Percentiles rank a stretch among this genome's conserved stretches.
Conservation (phyloP, 64 coral and sea anemone species). For the Pocillopora verrucosa region DNA sequence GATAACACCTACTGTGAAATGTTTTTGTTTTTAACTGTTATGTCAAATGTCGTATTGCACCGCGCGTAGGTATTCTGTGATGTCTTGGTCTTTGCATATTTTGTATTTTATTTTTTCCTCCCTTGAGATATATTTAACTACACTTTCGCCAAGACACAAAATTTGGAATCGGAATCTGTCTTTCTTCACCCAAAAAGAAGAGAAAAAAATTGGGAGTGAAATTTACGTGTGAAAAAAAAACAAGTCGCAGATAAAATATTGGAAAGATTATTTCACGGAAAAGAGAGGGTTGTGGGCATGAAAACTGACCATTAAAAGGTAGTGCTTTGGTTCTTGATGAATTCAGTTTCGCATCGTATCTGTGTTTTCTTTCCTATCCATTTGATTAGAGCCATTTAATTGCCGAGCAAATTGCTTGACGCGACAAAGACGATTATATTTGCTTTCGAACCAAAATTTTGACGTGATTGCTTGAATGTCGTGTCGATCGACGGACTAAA, state of each 20-base stretch:
- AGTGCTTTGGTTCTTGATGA: not conserved
- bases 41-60: slow-evolving; percentile 30
- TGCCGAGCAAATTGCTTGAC: not conserved
- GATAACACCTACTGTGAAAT: not conserved
- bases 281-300: not conserved
- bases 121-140: not conserved
- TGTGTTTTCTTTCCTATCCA: not conserved
- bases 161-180: not conserved
- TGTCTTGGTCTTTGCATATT: not conserved
- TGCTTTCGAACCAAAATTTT: not conserved
- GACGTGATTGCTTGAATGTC: slow-evolving; percentile 11
- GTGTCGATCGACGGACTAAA: not conserved
- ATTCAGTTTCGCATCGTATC: not conserved
- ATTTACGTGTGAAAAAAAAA: not conserved
- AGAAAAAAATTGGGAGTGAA: not conserved
- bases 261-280: not conserved
- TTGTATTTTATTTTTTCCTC: not conserved
- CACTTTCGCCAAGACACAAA: not conserved
- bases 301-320: not conserved
- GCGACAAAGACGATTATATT: not conserved
- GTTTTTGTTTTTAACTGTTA: not conserved
- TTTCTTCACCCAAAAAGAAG: not conserved
- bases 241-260: not conserved
- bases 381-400: not conserved
- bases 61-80: not conserved